phyloP scores from a whole-genome alignment of 1,140 invertebrate genomes.

The Heterodera carotae region DNA sequence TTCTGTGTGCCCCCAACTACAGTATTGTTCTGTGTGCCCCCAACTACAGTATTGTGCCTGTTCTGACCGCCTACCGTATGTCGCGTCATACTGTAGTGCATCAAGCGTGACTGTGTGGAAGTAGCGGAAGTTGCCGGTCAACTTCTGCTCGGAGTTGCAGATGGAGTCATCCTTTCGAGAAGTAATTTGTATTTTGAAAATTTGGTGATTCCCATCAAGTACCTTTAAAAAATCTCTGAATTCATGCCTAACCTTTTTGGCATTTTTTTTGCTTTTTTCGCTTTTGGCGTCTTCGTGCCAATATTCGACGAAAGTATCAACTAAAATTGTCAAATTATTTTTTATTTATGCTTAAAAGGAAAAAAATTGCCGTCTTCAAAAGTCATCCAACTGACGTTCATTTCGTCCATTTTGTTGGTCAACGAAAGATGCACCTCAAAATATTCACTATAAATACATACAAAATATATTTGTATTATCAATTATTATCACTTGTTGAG shows the following conservation, averaged over 20 bases:
- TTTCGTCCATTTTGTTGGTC: conserved; percentile 15
- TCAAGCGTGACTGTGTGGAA: conserved; percentile 12
- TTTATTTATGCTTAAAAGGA: too few species aligned
- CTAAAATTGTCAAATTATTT: not conserved
- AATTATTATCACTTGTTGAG: not conserved
- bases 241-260: conserved; percentile 8
- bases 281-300: not conserved
- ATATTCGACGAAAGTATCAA: conserved; percentile 20
- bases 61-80: conserved; percentile 18
- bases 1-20: conserved; percentile 45
- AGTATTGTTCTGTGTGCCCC: conserved; percentile 5
- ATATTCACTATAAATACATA: not conserved
- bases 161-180: not conserved
- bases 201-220: not conserved
- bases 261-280: not conserved
- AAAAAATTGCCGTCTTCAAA: conserved; percentile 8
- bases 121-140: conserved; percentile 16
- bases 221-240: conserved; percentile 6
- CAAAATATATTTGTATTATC: too few species aligned
- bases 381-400: conserved; percentile 20
- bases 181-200: not conserved
- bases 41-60: too few species aligned
- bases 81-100: not conserved
- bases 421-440: conserved; percentile 16
- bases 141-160: not conserved